Evolutionary conservation across 1,140 invertebrate species (phyloP).

Genomic region (Drosophila saltans): DNA sequence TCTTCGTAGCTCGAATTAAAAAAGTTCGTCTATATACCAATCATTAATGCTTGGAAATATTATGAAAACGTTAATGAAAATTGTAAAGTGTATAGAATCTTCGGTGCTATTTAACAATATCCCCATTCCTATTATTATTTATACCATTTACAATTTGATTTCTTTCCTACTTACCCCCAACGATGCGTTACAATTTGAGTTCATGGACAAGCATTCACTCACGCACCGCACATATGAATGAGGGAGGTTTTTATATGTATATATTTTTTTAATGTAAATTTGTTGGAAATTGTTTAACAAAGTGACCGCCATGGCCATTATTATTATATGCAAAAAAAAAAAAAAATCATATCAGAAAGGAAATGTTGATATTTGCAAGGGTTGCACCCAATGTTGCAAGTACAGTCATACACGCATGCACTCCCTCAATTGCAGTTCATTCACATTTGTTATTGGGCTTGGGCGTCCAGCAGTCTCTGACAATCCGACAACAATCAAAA

Average conservation of each 20-base stretch:
- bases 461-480: slow-evolving; percentile 24
- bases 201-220: slow-evolving; percentile 52
- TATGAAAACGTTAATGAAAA: too few species aligned
- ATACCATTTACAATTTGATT: slow-evolving; percentile 13
- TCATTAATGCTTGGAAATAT: too few species aligned
- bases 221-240: slow-evolving; percentile 57
- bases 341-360: background rate
- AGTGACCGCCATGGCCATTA: slow-evolving; percentile 18
- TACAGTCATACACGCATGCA: slow-evolving; percentile 10
- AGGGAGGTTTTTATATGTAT: slow-evolving; percentile 27
- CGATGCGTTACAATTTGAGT: slow-evolving; percentile 57
- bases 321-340: slow-evolving; percentile 3
- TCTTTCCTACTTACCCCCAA: slow-evolving; percentile 9
- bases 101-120: background rate
- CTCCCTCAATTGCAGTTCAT: slow-evolving; percentile 22
- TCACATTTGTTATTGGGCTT: slow-evolving; percentile 8
- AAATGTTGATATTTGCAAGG: slow-evolving; percentile 14
- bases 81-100: background rate
- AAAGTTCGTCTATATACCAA: too few species aligned
- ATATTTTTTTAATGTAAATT: background rate
- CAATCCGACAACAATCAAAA: slow-evolving; percentile 1
- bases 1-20: too few species aligned
- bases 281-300: slow-evolving; percentile 68
- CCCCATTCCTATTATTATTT: background rate
- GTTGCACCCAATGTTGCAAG: slow-evolving; percentile 10